Base-by-base conservation (phyloP, 2,113 vertebrate species). In the Charadrius vociferus region DNA sequence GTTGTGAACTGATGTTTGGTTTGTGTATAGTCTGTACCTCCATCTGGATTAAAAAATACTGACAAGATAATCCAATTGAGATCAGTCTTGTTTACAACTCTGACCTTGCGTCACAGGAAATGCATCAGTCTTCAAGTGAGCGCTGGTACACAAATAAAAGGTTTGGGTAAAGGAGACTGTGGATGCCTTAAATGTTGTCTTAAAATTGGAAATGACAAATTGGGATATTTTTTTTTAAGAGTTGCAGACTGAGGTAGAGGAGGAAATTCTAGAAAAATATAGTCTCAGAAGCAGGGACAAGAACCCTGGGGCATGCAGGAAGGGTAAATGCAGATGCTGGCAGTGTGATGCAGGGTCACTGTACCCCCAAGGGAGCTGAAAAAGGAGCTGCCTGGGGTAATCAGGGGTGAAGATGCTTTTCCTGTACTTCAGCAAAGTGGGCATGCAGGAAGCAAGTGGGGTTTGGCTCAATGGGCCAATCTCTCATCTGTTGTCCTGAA, bases 31-130 rank as follows among this genome's bases (percentile, higher is more conserved):
- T 43, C 34, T 96, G 50, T 84, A 61, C 63, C 62, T 95, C 36
- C 12, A 18, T 75, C 30, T n/a, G 65, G 91, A 82, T 96, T 94
- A 63, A 94, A 82, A 90, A 84, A 41, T 61, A 63, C 24, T 9
- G 6, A 55, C 52, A 22, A 53, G 21, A 17, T 96, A 96, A 96
- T 97, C 87, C 62, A 68, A 0, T 68, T 90, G 81, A 93, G 58
- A 85, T 86, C 36, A 94, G 96, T 95, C 95, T 86, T 72, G 80
- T 96, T 91, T 94, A 59, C 75, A 81, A 37, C 23, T 83, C 39
- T 89, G 70, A 79, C n/a, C 22, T 90, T 81, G 61, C 53, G 73
- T 86, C 55, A 81, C 29, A 70, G 53, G n/a, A 87, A 66, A 83
- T 34, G 11, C 26, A 41, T 94, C n/a, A 10, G n/a, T 88, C 41